These are phyloP conservation scores for Piscicola geometra DNA, from an alignment of 2,888 invertebrate genomes.

Conservation along the genomic window DNA sequence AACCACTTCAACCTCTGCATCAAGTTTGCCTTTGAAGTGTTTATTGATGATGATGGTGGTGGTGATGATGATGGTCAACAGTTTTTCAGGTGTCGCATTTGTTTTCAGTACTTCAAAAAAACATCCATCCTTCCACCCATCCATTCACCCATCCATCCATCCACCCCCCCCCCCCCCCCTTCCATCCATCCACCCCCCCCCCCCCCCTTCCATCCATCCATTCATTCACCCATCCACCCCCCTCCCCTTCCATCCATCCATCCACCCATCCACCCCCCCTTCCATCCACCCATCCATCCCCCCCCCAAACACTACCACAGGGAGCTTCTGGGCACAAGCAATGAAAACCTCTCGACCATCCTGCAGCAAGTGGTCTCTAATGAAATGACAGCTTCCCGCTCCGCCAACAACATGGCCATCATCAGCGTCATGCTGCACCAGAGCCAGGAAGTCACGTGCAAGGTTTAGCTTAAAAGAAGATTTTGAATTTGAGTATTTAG, in stretches of 20 bases:
- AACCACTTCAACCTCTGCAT: constrained; percentile 82
- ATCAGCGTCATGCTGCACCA: constrained; percentile 81
- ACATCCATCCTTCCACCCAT: no score
- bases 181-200: background rate
- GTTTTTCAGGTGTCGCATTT: no score
- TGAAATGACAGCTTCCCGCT: constrained; percentile 79
- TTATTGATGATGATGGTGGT: no score
- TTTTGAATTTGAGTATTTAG: no score
- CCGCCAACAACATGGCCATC: constrained; percentile 90
- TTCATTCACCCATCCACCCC: background rate
- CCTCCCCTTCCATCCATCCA: no score
- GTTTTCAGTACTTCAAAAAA: no score
- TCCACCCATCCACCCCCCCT: background rate
- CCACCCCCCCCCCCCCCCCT: background rate
- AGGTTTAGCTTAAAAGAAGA: no score
- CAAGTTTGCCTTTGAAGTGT: constrained; percentile 53
- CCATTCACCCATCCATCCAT: background rate
- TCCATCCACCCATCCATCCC: background rate
- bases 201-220: background rate
- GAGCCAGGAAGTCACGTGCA: constrained; percentile 74
- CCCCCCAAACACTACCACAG: constrained; percentile 56
- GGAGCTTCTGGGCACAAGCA: constrained; percentile 79
- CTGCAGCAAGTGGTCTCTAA: constrained; percentile 89
- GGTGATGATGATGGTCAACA: no score
- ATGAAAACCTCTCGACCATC: constrained; percentile 76